phyloP scores from a whole-genome alignment of 1,140 invertebrate species.

The Pogonomyrmex barbatus region DNA sequence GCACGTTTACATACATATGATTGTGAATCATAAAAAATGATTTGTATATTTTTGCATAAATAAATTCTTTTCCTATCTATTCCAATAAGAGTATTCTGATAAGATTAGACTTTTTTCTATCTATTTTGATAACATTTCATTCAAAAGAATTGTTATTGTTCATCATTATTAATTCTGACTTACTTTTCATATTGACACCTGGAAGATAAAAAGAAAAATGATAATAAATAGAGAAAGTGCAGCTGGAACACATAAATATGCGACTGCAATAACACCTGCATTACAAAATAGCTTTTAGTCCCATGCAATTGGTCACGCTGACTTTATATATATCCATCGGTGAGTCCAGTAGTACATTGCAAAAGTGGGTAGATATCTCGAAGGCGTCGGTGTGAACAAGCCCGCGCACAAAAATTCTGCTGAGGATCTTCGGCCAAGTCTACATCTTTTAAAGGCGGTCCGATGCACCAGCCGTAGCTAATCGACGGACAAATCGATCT shows the following conservation, averaged over 20 bases:
- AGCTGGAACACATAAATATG: neutral
- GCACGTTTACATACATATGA: neutral
- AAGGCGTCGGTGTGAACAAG: slow-evolving; percentile 31
- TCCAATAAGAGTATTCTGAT: too few species aligned
- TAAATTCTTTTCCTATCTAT: neutral
- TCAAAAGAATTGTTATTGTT: neutral
- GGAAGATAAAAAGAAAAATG: neutral
- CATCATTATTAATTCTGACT: neutral
- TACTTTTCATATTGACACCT: neutral
- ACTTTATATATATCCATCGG: neutral
- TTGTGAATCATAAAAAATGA: neutral
- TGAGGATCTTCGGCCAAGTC: neutral
- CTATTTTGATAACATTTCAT: neutral
- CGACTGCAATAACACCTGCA: neutral
- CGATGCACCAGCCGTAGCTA: slow-evolving; percentile 49
- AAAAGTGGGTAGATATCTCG: slow-evolving; percentile 26
- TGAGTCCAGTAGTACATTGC: neutral
- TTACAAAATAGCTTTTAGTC: slow-evolving; percentile 28
- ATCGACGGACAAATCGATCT: slow-evolving; percentile 42
- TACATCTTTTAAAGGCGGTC: slow-evolving; percentile 21
- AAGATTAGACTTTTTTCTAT: neutral
- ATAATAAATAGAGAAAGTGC: neutral
- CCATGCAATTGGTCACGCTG: slow-evolving; percentile 19
- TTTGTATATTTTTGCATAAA: neutral
- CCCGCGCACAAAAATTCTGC: neutral